phyloP scores from a whole-genome alignment of 2,113 vertebrate genomes.

The Petaurus breviceps region DNA sequence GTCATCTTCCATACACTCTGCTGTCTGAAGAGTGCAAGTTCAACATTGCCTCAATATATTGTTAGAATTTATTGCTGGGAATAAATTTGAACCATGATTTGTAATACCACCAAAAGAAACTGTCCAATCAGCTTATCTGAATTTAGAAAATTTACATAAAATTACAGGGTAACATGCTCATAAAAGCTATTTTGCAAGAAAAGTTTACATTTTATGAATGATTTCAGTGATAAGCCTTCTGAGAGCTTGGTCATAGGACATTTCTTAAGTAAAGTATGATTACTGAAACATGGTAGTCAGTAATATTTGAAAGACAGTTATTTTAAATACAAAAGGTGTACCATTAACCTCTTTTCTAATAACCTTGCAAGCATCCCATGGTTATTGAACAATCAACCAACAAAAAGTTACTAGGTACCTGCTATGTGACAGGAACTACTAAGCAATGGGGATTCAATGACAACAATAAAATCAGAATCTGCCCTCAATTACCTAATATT shows the following conservation, averaged over 20 bases:
- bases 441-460: no score
- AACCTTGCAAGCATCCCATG: no score
- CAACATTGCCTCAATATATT: not conserved
- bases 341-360: not conserved
- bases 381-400: no score
- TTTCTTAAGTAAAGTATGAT: not conserved
- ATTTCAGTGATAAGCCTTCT: not conserved
- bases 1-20: not conserved
- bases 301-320: not conserved
- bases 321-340: not conserved
- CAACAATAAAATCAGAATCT: no score
- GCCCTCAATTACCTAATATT: no score
- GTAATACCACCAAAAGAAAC: conserved; percentile 1
- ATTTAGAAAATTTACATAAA: conserved; percentile 26
- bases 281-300: not conserved
- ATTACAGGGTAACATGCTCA: not conserved
- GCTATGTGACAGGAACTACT: no score
- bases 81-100: conserved; percentile 38
- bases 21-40: conserved; percentile 22
- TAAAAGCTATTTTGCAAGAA: not conserved
- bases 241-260: not conserved
- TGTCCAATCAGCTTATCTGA: conserved; percentile 17
- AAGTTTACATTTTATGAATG: not conserved
- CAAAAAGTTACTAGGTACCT: no score
- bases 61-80: conserved; percentile 4